Evolutionary conservation across 1,140 invertebrate genomes (phyloP).

Genomic region (Drosophila ogumai): DNA sequence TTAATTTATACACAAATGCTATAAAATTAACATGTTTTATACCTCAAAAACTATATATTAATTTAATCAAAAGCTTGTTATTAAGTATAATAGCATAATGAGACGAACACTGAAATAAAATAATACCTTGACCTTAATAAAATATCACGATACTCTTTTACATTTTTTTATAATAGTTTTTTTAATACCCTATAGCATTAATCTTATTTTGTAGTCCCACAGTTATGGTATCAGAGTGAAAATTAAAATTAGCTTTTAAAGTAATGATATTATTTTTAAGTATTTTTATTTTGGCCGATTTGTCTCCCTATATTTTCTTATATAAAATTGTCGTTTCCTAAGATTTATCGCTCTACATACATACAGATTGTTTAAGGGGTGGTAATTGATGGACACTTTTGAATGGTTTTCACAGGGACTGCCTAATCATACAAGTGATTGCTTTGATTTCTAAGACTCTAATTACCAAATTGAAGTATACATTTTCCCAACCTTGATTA

Average conservation of each 20-base stretch:
- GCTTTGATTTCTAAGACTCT: neutral
- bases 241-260: no score
- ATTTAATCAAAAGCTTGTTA: conserved; percentile 3
- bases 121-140: neutral
- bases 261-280: no score
- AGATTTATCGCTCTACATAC: neutral
- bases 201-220: no score
- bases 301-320: no score
- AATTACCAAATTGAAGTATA: neutral
- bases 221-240: no score
- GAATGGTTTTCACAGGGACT: neutral
- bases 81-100: neutral
- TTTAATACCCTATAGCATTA: no score
- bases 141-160: neutral
- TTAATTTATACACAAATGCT: neutral
- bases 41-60: neutral
- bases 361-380: neutral
- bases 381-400: neutral
- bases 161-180: no score
- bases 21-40: neutral
- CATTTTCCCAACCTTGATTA: no score
- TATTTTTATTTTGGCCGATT: no score
- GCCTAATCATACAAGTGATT: neutral
- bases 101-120: conserved; percentile 5
- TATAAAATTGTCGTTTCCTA: neutral